A percentile compares a stretch with the other conserved stretches of the same genome.
phyloP scores from a whole-genome alignment of 2,113 vertebrate genomes.

The Panthera leo region DNA sequence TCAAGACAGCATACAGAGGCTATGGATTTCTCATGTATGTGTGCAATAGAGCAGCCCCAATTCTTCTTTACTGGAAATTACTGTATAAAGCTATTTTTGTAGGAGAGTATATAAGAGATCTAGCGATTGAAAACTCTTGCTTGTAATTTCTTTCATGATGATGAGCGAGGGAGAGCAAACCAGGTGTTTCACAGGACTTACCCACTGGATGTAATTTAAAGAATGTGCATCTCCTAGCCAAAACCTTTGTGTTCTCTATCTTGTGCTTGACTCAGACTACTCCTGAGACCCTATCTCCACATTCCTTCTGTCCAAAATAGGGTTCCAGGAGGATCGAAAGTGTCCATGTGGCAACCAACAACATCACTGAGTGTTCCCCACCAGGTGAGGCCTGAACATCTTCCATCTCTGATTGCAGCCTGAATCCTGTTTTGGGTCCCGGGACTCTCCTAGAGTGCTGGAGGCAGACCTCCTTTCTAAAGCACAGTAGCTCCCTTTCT shows the following conservation, averaged over 20 bases:
- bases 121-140: neutral
- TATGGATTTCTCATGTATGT: neutral
- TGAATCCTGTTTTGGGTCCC: neutral
- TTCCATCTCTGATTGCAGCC: neutral
- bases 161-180: neutral
- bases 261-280: neutral
- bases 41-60: neutral
- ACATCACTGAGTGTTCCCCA: neutral
- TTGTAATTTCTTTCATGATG: neutral
- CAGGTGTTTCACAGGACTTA: neutral
- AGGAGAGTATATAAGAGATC: neutral
- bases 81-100: neutral
- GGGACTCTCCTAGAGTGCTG: neutral
- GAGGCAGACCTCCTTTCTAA: neutral
- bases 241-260: neutral
- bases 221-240: neutral
- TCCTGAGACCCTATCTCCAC: neutral
- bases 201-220: neutral
- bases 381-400: neutral
- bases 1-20: neutral
- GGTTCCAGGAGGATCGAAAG: neutral
- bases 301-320: neutral
- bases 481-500: neutral
- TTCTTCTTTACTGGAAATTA: neutral
- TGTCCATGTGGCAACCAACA: neutral